Base-by-base conservation (phyloP, 2,113 vertebrate genomes). In the Spheniscus mendiculus region DNA sequence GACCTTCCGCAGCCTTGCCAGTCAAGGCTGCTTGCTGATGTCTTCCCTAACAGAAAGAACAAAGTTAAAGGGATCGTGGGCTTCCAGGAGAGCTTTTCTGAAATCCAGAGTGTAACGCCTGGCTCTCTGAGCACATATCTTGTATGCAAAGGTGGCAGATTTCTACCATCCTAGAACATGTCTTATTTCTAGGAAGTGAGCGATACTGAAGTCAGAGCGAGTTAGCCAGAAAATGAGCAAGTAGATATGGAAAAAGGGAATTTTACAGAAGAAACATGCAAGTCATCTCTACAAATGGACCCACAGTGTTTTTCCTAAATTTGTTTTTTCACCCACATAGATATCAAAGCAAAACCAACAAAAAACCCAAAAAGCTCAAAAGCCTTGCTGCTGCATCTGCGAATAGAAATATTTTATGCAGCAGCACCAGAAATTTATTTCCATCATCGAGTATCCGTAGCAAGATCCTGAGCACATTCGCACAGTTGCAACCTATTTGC, bases 361-460 rank as follows among this genome's bases (percentile, higher is more conserved):
- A 59, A 55, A 9, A 4, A 1, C 26, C 34, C 17, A 14, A 32
- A 22, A 66, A 59, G 6, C 38, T 44, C 53, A 13, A 73, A 72
- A 85, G 29, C 30, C 55, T 55, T 18, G 20, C 44, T 49, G 66
- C 32, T 32, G 5, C 44, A 36, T 23, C 49, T 29, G 23, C 30
- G 61, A 73, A n/a, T 2, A 59, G 36, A 22, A 52, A 14, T 12
- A 22, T 29, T 40, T 59, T 18, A 47, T 4, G 40, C 23, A 52
- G 47, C 58, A 76, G 27, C 47, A 77, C 59, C 36, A 40, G 38
- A 26, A 42, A 21, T 19, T 2, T 15, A 8, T 47, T 85, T 71
- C 29, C 52, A 50, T 12, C 50, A 17, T 2, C 13, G 8, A 0
- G 5, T 16, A 47, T 13, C 23, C 0, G 0, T 2, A 84, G 76